Base-by-base conservation (phyloP, 2,113 vertebrate genomes). In the Dicrurus megarhynchus region DNA sequence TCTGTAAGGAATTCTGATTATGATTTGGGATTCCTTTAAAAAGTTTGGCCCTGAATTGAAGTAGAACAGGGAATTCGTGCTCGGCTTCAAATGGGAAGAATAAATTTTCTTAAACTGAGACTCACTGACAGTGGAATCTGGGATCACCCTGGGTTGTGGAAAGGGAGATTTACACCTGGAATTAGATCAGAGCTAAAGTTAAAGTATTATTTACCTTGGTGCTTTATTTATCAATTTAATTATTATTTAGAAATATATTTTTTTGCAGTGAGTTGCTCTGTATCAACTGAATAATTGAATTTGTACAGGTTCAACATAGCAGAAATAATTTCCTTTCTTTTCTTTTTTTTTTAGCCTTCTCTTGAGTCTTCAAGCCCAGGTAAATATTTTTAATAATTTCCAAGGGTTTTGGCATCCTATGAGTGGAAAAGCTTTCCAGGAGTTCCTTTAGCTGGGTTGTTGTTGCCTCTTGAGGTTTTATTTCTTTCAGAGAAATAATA, bases 361-460 rank as follows among this genome's bases (percentile, higher is more conserved):
- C 96, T 99, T 98, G 99, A 98, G 97, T 99, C 99, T 97, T 98
- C 98, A 97, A 99, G 99, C 98, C 99, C 99, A 99, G 99, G 99
- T 99, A 98, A 97, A 92, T 96, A 91, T 91, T 94, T 97, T 81
- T 69, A 78, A 30, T 82, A 27, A 87, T 75, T 95, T 84, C 65
- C 56, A 61, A 39, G 23, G 4, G 1, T 86, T 93, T 91, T 74
- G 64, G 44, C 44, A 47, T 78, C 30, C 35, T 75, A 0, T 13
- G n/a, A 10, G 42, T 64, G 53, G 74, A 52, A 87, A 55, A 87
- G 39, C 49, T 87, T 87, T 46, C 47, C 52, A n/a, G 14, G 21
- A 21, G 9, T 56, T 61, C 28, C 79, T 90, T 64, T 7, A 61
- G 28, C 52, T 90, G 85, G 22, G 11, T 63, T 52, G 35, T 63